These are phyloP conservation scores for Chrysopa pallens DNA, from an alignment of 1,140 invertebrate genomes.

Conservation along the genomic window DNA sequence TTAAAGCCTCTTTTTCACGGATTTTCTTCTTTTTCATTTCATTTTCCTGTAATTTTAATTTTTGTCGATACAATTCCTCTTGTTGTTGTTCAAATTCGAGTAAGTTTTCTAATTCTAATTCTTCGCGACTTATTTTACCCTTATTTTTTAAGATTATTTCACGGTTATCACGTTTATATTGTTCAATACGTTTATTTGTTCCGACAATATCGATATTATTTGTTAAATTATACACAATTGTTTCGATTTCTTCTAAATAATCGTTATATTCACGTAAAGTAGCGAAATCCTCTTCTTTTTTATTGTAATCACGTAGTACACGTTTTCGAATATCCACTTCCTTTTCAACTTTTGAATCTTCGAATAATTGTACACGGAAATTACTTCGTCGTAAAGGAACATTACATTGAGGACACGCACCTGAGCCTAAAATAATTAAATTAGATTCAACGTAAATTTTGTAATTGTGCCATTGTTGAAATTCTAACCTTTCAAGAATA, in stretches of 20 bases:
- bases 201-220: slow-evolving; percentile 81
- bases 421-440: slow-evolving; percentile 49
- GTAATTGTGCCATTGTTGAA: neutral
- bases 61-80: slow-evolving; percentile 41
- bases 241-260: slow-evolving; percentile 84
- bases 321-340: slow-evolving; percentile 90
- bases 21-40: slow-evolving; percentile 71
- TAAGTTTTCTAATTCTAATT: slow-evolving; percentile 72
- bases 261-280: slow-evolving; percentile 74
- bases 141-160: slow-evolving; percentile 82
- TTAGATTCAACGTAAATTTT: neutral
- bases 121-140: slow-evolving; percentile 45
- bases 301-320: slow-evolving; percentile 79
- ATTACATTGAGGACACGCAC: slow-evolving; percentile 80
- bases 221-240: slow-evolving; percentile 77
- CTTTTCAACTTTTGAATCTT: slow-evolving; percentile 91
- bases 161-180: slow-evolving; percentile 86
- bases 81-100: slow-evolving; percentile 67
- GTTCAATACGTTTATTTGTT: slow-evolving; percentile 82
- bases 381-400: slow-evolving; percentile 72
- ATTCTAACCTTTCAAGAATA: slow-evolving; percentile 76
- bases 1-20: slow-evolving; percentile 72
- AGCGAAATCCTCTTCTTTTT: slow-evolving; percentile 78
- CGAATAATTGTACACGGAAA: slow-evolving; percentile 89
- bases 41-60: slow-evolving; percentile 39